A percentile compares a stretch with the other conserved stretches of the same genome.
phyloP scores from a whole-genome alignment of 2,113 vertebrate species.

The Arvicanthis niloticus region DNA sequence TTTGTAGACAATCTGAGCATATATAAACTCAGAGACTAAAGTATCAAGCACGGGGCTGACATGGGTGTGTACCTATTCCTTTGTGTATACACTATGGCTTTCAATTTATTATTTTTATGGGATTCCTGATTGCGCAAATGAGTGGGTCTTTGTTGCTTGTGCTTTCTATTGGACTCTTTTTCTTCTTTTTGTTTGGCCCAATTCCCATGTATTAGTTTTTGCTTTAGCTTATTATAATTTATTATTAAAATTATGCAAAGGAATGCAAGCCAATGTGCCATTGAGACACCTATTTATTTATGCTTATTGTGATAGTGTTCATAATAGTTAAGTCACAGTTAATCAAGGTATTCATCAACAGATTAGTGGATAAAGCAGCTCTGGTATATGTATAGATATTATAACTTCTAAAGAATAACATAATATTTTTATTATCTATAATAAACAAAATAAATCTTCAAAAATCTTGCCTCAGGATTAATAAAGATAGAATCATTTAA shows the following conservation, averaged over 20 bases:
- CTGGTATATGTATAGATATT: background rate
- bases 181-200: background rate
- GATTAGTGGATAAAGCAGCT: background rate
- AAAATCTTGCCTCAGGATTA: background rate
- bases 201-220: background rate
- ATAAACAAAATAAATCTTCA: background rate
- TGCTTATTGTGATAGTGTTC: background rate
- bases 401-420: background rate
- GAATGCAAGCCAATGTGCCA: background rate
- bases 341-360: background rate
- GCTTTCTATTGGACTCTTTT: background rate
- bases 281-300: background rate
- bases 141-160: background rate
- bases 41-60: background rate
- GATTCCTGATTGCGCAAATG: background rate
- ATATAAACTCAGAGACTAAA: background rate
- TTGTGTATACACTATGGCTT: background rate
- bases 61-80: background rate
- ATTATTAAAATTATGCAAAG: background rate
- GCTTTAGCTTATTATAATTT: slow-evolving; percentile 21
- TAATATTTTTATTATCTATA: background rate
- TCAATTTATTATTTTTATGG: background rate
- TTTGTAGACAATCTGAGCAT: background rate
- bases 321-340: background rate
- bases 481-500: background rate